phyloP scores from a whole-genome alignment of 2,797 vertebrate species.

The Scomberomorus guttatus region DNA sequence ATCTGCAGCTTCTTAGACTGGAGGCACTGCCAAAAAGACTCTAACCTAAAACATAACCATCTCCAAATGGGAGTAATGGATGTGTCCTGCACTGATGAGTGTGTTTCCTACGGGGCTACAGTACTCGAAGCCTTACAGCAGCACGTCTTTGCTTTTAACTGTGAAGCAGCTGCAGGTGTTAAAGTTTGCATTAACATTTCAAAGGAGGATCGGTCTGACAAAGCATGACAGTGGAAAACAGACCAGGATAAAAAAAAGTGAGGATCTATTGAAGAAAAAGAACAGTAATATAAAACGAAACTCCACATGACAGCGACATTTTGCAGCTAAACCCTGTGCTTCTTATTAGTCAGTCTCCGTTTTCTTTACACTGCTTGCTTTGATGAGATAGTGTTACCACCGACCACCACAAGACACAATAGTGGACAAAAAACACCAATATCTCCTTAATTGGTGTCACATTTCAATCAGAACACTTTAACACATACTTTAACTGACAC shows the following conservation, averaged over 20 bases:
- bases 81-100: not conserved
- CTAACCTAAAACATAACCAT: too few species aligned
- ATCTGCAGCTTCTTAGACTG: not conserved
- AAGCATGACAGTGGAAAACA: not conserved
- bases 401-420: not conserved
- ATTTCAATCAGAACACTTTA: too few species aligned
- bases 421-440: not conserved
- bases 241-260: not conserved
- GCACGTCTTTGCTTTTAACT: not conserved
- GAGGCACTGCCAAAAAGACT: too few species aligned
- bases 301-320: not conserved
- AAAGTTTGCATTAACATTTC: constrained; percentile 28
- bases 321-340: not conserved
- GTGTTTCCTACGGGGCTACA: not conserved
- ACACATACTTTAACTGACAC: too few species aligned
- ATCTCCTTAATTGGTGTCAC: too few species aligned
- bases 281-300: not conserved
- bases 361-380: not conserved
- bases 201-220: constrained; percentile 16
- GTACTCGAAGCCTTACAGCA: too few species aligned
- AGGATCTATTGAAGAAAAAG: not conserved
- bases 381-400: not conserved
- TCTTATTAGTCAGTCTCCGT: constrained; percentile 4
- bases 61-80: not conserved
- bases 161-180: constrained; percentile 12